These are phyloP conservation scores for Drosophila tristis DNA, from an alignment of 1,140 invertebrate species.

Conservation along the genomic window DNA sequence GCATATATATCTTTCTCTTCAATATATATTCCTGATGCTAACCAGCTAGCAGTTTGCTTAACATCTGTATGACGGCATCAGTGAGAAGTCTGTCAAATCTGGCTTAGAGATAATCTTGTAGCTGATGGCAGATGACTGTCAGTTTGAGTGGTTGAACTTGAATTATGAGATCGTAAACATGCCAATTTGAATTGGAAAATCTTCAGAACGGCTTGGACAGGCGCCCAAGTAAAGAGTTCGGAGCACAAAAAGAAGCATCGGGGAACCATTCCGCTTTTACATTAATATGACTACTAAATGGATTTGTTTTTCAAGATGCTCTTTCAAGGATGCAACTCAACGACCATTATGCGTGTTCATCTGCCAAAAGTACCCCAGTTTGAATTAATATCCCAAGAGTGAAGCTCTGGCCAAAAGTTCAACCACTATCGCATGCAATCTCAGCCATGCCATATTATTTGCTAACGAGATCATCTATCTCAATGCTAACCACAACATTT, in stretches of 20 bases:
- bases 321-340: too few relatives aligned
- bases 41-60: background rate
- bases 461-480: constrained; percentile 51
- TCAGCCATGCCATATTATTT: constrained; percentile 34
- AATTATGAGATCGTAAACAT: background rate
- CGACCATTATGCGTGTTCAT: too few relatives aligned
- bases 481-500: constrained; percentile 61
- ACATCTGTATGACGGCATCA: background rate
- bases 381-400: too few relatives aligned
- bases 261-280: too few relatives aligned
- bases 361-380: too few relatives aligned
- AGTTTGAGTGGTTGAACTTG: constrained; percentile 18
- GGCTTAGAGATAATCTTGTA: constrained; percentile 15
- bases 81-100: background rate
- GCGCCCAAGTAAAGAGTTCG: background rate
- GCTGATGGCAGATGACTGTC: constrained; percentile 24
- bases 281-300: too few relatives aligned
- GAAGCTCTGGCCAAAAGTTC: constrained; percentile 11
- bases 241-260: background rate
- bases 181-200: background rate
- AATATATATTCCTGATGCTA: constrained; percentile 15
- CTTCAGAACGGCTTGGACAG: too few relatives aligned
- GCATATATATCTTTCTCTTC: background rate
- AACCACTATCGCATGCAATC: constrained; percentile 27
- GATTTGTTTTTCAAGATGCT: too few relatives aligned